phyloP scores from a whole-genome alignment of 1,140 invertebrate genomes.

The Archivesica marissinica region DNA sequence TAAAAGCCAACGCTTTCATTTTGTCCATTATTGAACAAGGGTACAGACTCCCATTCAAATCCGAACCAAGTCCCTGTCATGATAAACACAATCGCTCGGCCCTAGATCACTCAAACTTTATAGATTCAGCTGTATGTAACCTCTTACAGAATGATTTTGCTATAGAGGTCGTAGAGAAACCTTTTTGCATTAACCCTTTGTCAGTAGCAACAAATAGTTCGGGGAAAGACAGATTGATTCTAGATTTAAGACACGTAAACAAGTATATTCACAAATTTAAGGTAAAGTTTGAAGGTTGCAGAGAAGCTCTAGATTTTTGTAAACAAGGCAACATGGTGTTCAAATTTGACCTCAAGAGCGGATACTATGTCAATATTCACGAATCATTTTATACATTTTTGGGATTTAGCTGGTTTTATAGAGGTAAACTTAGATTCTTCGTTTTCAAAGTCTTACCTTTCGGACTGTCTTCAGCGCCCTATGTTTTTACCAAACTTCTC shows the following conservation, averaged over 20 bases:
- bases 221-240: background rate
- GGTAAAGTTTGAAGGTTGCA: conserved; percentile 21
- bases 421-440: background rate
- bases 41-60: too few species aligned
- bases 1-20: too few species aligned
- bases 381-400: conserved; percentile 1
- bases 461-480: background rate
- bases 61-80: too few species aligned
- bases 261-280: background rate
- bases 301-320: conserved; percentile 9
- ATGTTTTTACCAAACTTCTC: background rate
- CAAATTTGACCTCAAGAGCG: conserved; percentile 18
- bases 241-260: conserved; percentile 20
- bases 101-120: too few species aligned
- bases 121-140: too few species aligned
- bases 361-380: conserved; percentile 17
- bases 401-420: background rate
- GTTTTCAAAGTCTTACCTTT: conserved; percentile 23
- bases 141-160: too few species aligned
- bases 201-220: conserved; percentile 32
- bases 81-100: too few species aligned
- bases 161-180: too few species aligned
- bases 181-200: conserved; percentile 11
- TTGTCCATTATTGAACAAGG: too few species aligned
- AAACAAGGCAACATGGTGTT: background rate